Evolutionary conservation across 2,797 vertebrate genomes (phyloP).

Genomic region (Rhabdomys pumilio): DNA sequence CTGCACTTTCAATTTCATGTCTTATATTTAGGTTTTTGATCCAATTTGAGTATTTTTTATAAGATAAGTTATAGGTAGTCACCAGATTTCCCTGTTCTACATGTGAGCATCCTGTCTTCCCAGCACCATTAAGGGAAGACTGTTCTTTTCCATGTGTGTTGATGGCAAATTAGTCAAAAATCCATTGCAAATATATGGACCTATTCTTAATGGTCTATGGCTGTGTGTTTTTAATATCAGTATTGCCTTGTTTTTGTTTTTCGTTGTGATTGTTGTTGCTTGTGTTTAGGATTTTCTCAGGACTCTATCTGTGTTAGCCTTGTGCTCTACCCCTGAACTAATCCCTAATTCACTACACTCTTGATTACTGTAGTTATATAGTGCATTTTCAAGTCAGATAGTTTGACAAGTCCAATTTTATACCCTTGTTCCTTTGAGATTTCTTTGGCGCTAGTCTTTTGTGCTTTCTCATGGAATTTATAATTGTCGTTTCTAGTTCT

Average conservation of each 20-base stretch:
- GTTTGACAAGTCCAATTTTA: background rate
- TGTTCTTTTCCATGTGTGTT: background rate
- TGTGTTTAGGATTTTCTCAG: background rate
- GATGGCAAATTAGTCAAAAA: background rate
- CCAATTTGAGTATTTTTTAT: background rate
- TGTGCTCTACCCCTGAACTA: background rate
- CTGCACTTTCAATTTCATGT: background rate
- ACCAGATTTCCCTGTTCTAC: background rate
- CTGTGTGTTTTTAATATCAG: background rate
- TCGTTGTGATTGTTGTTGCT: background rate
- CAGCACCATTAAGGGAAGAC: background rate
- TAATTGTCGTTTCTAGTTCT: background rate
- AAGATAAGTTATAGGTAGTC: background rate
- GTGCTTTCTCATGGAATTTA: background rate
- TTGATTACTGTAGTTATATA: background rate
- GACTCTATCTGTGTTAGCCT: background rate
- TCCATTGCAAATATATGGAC: background rate
- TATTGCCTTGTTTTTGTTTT: background rate
- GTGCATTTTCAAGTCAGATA: background rate
- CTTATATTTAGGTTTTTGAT: background rate
- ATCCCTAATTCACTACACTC: background rate
- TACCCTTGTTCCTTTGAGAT: background rate
- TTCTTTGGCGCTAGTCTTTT: background rate
- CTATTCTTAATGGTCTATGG: background rate
- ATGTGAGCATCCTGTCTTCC: background rate